phyloP scores from a whole-genome alignment of 2,797 vertebrate species.

The Rhabdomys pumilio region DNA sequence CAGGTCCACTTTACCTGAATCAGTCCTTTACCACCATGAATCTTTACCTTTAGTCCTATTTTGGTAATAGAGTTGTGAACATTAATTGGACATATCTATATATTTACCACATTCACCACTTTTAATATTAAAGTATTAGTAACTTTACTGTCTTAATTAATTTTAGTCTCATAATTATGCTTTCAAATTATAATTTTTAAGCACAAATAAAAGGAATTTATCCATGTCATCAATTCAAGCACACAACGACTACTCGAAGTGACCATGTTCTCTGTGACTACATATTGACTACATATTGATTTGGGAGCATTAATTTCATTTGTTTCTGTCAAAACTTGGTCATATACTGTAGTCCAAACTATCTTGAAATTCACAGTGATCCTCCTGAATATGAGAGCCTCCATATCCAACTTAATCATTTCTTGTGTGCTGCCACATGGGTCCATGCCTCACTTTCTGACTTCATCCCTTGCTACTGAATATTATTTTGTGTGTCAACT shows the following conservation, averaged over 20 bases:
- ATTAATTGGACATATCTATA: not conserved
- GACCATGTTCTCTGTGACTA: not conserved
- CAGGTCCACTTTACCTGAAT: constrained; percentile 3
- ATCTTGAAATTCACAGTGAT: not conserved
- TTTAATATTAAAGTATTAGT: not conserved
- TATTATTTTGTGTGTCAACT: not conserved
- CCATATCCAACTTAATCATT: not conserved
- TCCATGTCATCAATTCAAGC: not conserved
- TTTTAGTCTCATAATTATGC: not conserved
- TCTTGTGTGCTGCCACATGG: not conserved
- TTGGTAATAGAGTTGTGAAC: not conserved
- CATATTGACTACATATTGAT: no score
- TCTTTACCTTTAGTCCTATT: not conserved
- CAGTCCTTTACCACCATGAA: not conserved
- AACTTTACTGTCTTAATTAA: not conserved
- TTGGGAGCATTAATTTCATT: no score
- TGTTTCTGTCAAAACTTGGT: not conserved
- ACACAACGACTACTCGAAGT: not conserved
- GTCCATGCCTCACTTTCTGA: not conserved
- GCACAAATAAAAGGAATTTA: not conserved
- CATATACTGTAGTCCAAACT: not conserved
- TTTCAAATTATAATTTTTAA: constrained; percentile 48
- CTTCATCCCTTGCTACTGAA: not conserved
- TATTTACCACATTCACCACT: not conserved
- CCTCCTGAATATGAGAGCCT: not conserved